Evolutionary conservation across 2,113 vertebrate species (phyloP).

Genomic region (Siniperca chuatsi): DNA sequence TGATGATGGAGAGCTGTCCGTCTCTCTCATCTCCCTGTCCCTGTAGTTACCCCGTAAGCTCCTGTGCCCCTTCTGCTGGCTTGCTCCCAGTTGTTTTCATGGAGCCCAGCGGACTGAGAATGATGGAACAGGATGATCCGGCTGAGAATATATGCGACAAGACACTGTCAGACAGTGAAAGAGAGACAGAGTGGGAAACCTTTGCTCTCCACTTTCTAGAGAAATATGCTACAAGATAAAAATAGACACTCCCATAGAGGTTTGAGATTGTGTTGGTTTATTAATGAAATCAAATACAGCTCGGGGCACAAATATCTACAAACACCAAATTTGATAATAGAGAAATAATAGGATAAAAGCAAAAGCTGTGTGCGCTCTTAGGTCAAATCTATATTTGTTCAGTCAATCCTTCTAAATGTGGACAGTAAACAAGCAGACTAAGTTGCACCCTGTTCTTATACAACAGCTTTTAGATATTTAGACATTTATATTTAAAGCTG

Average conservation of each 20-base stretch:
- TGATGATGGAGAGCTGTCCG: slow-evolving; percentile 33
- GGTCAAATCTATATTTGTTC: slow-evolving; percentile 42
- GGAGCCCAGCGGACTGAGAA: slow-evolving; percentile 63
- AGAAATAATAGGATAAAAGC: slow-evolving; percentile 25
- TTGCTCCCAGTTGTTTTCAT: slow-evolving; percentile 62
- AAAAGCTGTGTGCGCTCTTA: slow-evolving; percentile 8
- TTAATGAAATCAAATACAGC: slow-evolving; percentile 60
- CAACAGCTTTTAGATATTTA: slow-evolving; percentile 6
- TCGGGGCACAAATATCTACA: slow-evolving; percentile 47
- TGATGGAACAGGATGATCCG: slow-evolving; percentile 50
- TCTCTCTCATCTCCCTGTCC: slow-evolving; percentile 63
- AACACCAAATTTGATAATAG: slow-evolving; percentile 35
- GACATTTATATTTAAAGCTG: slow-evolving; percentile 12
- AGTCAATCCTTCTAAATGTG: slow-evolving; percentile 26
- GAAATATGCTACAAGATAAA: slow-evolving; percentile 54
- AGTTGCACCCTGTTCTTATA: not conserved
- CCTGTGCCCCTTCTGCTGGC: slow-evolving; percentile 39
- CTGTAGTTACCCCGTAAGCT: slow-evolving; percentile 61
- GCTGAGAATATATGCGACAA: slow-evolving; percentile 59
- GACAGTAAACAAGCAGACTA: slow-evolving; percentile 6
- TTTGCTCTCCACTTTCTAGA: slow-evolving; percentile 50
- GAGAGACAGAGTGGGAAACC: slow-evolving; percentile 47
- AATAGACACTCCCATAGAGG: slow-evolving; percentile 52
- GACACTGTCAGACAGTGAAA: slow-evolving; percentile 49
- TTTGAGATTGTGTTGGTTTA: slow-evolving; percentile 57